Evolutionary conservation across 2,888 invertebrate genomes (phyloP).

Genomic region (Lasioglossum villosulum): DNA sequence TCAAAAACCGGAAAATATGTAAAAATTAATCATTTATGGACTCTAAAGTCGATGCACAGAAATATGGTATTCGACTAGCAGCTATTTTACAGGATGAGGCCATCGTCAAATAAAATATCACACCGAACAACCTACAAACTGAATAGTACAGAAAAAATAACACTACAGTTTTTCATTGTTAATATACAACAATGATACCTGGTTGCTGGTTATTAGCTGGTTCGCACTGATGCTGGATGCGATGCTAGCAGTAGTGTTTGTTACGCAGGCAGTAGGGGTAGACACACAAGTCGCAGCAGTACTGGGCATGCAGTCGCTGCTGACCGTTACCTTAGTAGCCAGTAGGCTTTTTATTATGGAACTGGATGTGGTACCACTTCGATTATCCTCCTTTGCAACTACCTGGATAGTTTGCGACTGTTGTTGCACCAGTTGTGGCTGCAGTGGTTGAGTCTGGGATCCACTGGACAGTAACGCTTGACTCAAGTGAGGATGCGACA

Average conservation of each 20-base stretch:
- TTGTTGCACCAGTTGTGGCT: constrained; percentile 68
- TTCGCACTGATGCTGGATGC: constrained; percentile 85
- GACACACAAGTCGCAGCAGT: constrained; percentile 83
- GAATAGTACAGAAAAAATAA: constrained; percentile 11
- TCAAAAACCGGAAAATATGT: no score
- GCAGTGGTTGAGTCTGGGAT: constrained; percentile 74
- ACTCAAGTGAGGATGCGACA: constrained; percentile 87
- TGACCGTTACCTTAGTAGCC: constrained; percentile 94
- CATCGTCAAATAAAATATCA: constrained; percentile 1
- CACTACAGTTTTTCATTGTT: constrained; percentile 67
- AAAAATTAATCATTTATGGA: neutral
- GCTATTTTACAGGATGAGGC: constrained; percentile 24
- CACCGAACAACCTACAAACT: constrained; percentile 12
- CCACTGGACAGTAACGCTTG: constrained; percentile 86
- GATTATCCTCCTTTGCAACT: constrained; percentile 81
- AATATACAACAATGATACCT: constrained; percentile 80
- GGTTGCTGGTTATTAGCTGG: constrained; percentile 84
- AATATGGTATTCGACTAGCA: neutral
- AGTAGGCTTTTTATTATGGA: constrained; percentile 96
- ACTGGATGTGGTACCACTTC: constrained; percentile 87
- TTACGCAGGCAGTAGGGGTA: constrained; percentile 83
- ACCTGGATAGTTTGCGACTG: constrained; percentile 78
- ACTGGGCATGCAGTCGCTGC: constrained; percentile 86
- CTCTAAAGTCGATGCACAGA: neutral
- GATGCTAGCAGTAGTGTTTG: constrained; percentile 84